Evolutionary conservation across 2,888 invertebrate genomes (phyloP), one percentile per base, ranked within the genome.

Genomic region (Mimumesa dahlbomi): DNA sequence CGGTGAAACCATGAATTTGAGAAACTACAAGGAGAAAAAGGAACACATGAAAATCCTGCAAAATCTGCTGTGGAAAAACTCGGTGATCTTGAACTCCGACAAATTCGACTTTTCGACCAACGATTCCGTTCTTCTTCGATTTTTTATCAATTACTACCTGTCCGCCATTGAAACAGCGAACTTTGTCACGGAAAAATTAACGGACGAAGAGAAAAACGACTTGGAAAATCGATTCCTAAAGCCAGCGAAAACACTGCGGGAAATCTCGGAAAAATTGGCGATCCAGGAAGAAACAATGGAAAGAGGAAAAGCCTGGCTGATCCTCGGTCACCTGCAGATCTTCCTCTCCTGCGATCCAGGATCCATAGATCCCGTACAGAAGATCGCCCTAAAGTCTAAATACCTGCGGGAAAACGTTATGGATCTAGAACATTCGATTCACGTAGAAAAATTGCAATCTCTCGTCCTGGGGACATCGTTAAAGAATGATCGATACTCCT

Each of bases 281-380:
- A 16, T 2, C 0, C 16, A 29, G 5, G 19, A 70, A 7, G 42
- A 67, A 11, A 36, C n/a, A 0, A 7, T 75, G 9, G 80, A 75
- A n/a, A 80, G 82, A 43, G 88, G 87, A 1, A 75, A 73, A 58
- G 75, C 81, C 2, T 89, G 88, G 89, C 61, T 85, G 16, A 61
- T 83, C 0, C 62, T 89, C 0, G 89, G 88, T 7, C 85, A 86
- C 21, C 67, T 89, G 14, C 84, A 86, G 50, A 67, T 84, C 2
- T 81, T 84, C 64, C 53, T 88, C 0, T 87, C 87, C 67, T 67
- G 81, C 0, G 86, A 85, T 50, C 61, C 88, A 2, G 86, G 84
- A 1, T 71, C 82, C 0, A 94, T 97, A 3, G 98, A 98, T 91
- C 97, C 97, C 0, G 93, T 96, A 0, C 93, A 94, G 63, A 96